phyloP scores from a whole-genome alignment of 2,888 invertebrate genomes.

The Hyles lineata region DNA sequence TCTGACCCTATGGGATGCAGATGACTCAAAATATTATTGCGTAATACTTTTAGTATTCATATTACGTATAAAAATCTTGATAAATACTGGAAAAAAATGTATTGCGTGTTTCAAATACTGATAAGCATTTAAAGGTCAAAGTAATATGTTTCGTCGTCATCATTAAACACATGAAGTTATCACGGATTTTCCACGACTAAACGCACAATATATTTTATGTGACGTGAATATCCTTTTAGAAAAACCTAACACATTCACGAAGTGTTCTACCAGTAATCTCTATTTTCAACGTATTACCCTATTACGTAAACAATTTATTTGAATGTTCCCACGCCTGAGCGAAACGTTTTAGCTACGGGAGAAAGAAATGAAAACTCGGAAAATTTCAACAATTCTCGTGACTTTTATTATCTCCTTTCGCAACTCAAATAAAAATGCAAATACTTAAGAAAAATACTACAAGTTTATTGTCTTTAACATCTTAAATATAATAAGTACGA shows the following conservation, averaged over 20 bases:
- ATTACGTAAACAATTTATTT: background rate
- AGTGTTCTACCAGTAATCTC: background rate
- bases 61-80: too few relatives aligned
- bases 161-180: background rate
- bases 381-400: background rate
- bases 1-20: too few relatives aligned
- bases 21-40: too few relatives aligned
- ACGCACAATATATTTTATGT: background rate
- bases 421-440: slow-evolving; percentile 39
- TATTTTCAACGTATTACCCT: background rate
- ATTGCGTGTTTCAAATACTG: too few relatives aligned
- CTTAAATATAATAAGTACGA: slow-evolving; percentile 34
- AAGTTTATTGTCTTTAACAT: slow-evolving; percentile 31
- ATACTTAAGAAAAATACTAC: slow-evolving; percentile 41
- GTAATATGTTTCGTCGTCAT: too few relatives aligned
- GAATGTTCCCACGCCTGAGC: background rate
- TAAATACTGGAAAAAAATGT: too few relatives aligned
- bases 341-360: background rate
- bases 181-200: background rate
- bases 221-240: background rate
- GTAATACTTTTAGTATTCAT: too few relatives aligned
- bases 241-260: background rate
- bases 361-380: slow-evolving; percentile 13
- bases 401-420: slow-evolving; percentile 19
- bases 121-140: too few relatives aligned